phyloP scores from a whole-genome alignment of 2,888 invertebrate species.

The Lepidochrysops patricia region DNA sequence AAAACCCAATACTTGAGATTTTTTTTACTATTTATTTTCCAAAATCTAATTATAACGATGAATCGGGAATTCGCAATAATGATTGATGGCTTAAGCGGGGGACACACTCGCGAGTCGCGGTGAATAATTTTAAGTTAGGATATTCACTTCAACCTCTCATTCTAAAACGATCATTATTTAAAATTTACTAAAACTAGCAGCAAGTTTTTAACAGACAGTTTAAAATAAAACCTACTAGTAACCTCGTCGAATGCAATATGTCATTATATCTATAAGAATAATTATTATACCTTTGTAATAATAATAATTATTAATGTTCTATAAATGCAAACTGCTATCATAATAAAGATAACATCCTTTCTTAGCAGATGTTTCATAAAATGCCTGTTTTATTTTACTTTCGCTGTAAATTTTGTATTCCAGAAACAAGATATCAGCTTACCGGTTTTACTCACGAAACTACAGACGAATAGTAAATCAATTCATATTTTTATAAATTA shows the following conservation, averaged over 20 bases:
- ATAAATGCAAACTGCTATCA: background rate
- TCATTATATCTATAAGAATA: too few species aligned
- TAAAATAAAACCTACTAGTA: too few species aligned
- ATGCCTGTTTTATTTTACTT: background rate
- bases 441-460: background rate
- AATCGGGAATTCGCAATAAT: slow-evolving; percentile 43
- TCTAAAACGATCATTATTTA: too few species aligned
- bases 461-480: background rate
- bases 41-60: slow-evolving; percentile 49
- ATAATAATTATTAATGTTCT: too few species aligned
- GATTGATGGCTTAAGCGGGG: slow-evolving; percentile 42
- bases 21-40: slow-evolving; percentile 32
- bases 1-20: slow-evolving; percentile 11
- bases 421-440: slow-evolving; percentile 2
- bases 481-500: too few species aligned
- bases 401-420: background rate
- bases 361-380: background rate
- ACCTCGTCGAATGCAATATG: too few species aligned
- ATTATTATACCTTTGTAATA: too few species aligned
- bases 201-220: too few species aligned
- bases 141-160: background rate
- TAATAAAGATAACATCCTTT: background rate
- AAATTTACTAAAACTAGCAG: too few species aligned
- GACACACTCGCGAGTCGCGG: slow-evolving; percentile 22
- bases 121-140: background rate